phyloP scores from a whole-genome alignment of 2,797 vertebrate species.

The Melopsittacus undulatus region DNA sequence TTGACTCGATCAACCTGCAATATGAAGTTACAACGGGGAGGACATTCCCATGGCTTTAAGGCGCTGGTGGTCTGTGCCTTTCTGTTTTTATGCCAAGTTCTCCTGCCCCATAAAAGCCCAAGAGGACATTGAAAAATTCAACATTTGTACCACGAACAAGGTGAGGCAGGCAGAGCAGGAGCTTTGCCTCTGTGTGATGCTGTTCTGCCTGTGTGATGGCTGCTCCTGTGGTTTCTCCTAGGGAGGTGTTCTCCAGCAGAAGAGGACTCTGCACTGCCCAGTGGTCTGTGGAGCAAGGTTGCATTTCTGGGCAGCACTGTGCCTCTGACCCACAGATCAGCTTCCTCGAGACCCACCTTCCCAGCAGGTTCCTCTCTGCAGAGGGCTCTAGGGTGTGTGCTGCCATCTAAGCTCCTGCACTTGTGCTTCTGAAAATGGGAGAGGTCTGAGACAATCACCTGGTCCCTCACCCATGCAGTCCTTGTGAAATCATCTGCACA shows the following conservation, averaged over 20 bases:
- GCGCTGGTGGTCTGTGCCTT: not conserved
- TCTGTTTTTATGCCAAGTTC: not conserved
- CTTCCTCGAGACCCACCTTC: not conserved
- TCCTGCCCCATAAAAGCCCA: not conserved
- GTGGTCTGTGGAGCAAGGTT: not conserved
- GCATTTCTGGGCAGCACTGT: rapidly evolving
- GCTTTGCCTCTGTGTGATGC: not conserved
- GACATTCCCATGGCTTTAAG: not conserved
- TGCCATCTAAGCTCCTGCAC: not conserved
- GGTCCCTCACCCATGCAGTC: not conserved
- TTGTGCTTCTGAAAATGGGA: not conserved
- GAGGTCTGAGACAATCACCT: not conserved
- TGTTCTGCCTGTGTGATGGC: not conserved
- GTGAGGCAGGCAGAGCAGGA: not conserved
- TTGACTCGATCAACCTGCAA: constrained; percentile 2
- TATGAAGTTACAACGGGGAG: not conserved
- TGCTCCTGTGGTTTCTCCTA: not conserved
- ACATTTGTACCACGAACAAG: not conserved
- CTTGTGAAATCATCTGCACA: not conserved
- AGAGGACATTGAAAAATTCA: not conserved
- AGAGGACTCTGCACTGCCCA: not conserved
- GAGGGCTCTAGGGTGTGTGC: not conserved
- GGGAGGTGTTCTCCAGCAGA: not conserved
- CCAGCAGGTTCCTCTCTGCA: not conserved
- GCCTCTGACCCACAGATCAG: not conserved